Evolutionary conservation across 2,113 vertebrate species (phyloP).

Genomic region (Alosa alosa): DNA sequence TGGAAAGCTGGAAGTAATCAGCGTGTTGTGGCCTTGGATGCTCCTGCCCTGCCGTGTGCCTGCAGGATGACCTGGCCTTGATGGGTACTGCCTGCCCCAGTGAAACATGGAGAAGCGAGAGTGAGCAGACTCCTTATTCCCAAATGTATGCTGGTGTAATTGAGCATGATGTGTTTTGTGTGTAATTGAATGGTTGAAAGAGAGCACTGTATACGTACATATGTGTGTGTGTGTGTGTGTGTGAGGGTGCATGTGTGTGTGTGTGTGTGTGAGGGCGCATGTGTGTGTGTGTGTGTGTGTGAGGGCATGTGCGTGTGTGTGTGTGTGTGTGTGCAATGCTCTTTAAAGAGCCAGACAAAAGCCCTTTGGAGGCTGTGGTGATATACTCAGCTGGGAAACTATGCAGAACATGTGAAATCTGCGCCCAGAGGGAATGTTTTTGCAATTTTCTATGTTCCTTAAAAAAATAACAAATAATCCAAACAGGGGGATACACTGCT

Average conservation of each 20-base stretch:
- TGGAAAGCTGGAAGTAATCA: neutral
- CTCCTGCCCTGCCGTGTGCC: neutral
- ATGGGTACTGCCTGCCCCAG: neutral
- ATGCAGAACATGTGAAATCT: conserved; percentile 44
- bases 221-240: neutral
- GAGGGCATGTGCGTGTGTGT: neutral
- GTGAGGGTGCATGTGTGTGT: neutral
- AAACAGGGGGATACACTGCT: neutral
- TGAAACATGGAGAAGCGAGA: neutral
- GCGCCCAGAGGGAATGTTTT: conserved; percentile 40
- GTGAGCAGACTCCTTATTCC: neutral
- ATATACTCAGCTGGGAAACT: conserved; percentile 45
- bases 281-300: neutral
- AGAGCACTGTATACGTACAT: neutral
- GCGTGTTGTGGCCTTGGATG: neutral
- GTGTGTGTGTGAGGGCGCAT: neutral
- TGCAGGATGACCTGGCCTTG: neutral
- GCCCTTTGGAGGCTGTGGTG: conserved; percentile 41
- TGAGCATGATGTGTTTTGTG: neutral
- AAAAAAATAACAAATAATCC: conserved; percentile 23
- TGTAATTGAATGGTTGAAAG: neutral
- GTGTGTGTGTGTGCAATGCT: neutral
- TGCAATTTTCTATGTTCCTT: conserved; percentile 21
- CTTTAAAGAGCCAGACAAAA: conserved; percentile 39
- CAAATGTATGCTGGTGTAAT: neutral